Conservation (phyloP, 2,113 vertebrate genomes). For the Tupaia tana region DNA sequence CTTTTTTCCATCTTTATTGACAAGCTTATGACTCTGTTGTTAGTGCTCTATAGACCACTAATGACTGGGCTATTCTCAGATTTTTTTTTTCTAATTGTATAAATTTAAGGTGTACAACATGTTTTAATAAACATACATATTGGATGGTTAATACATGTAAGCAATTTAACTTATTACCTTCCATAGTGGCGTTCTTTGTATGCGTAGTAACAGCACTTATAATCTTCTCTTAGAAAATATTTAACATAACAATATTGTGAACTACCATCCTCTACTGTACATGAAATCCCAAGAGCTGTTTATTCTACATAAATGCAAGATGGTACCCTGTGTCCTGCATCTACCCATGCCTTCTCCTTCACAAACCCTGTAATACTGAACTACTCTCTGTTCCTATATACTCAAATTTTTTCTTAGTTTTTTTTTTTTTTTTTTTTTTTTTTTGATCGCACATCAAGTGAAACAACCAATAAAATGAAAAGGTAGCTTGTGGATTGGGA, state of each 20-base stretch:
- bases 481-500: too few species aligned
- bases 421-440: not conserved
- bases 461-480: not conserved
- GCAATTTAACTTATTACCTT: not conserved
- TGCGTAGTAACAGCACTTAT: not conserved
- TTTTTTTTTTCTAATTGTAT: not conserved
- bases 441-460: not conserved
- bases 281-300: not conserved
- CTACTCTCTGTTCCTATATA: not conserved
- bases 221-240: not conserved
- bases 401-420: not conserved
- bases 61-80: not conserved
- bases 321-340: not conserved
- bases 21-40: not conserved
- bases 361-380: not conserved
- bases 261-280: too few species aligned
- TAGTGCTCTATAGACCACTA: not conserved
- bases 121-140: not conserved
- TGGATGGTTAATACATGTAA: not conserved
- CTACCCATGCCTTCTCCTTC: not conserved
- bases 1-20: not conserved
- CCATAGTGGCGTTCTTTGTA: too few species aligned
- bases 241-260: not conserved
- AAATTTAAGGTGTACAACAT: not conserved
- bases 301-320: not conserved